Conservation (phyloP, 2,888 invertebrate genomes). For the Odontothrips loti region DNA sequence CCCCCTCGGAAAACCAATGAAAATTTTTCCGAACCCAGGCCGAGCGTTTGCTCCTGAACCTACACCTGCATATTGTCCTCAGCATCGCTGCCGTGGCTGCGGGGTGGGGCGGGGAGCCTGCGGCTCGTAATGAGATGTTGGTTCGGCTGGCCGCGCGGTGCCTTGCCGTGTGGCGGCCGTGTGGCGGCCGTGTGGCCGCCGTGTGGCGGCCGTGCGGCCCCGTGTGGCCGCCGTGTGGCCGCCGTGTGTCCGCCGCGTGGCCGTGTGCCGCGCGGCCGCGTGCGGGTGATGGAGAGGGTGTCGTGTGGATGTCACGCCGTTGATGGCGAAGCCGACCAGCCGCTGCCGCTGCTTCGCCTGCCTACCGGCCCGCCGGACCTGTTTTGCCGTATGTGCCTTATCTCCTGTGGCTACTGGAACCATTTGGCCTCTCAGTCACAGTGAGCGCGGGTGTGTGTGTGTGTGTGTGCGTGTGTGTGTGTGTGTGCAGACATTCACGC, state of each 20-base stretch:
- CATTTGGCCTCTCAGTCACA: background rate
- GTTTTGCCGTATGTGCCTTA: constrained; percentile 15
- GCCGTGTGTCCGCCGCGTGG: background rate
- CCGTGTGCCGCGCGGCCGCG: background rate
- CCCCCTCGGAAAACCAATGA: too few relatives aligned
- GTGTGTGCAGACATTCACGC: background rate
- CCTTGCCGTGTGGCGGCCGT: background rate
- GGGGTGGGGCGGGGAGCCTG: too few relatives aligned
- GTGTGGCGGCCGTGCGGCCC: background rate
- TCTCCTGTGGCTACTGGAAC: constrained; percentile 16
- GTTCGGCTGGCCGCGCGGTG: background rate
- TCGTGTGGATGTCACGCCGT: constrained; percentile 15
- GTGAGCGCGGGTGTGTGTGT: background rate
- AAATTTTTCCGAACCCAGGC: too few relatives aligned
- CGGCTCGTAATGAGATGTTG: background rate
- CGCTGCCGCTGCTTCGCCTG: background rate
- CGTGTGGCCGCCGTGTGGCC: background rate
- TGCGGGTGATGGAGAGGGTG: constrained; percentile 15
- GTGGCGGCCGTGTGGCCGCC: background rate
- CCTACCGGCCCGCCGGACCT: background rate
- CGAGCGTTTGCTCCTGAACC: too few relatives aligned
- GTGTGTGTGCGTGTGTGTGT: background rate
- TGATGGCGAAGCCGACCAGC: background rate
- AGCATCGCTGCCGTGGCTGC: too few relatives aligned
- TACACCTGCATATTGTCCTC: too few relatives aligned